Percentiles rank a stretch among this genome's conserved stretches.
These are phyloP conservation scores for Peromyscus nudipes DNA, from an alignment of 2,797 vertebrate species.

Conservation along the genomic window DNA sequence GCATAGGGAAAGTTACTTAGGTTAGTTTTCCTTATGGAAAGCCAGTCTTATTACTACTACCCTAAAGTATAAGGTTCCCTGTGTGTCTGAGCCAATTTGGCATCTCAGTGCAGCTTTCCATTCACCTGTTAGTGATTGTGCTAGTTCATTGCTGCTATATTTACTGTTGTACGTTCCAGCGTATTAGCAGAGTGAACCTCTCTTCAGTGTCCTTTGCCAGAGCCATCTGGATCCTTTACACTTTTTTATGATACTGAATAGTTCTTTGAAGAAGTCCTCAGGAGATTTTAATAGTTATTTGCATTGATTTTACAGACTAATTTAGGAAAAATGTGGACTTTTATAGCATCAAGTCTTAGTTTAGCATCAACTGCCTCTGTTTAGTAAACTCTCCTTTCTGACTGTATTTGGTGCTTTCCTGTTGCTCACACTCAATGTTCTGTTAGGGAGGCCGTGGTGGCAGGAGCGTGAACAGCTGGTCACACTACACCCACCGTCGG, in stretches of 20 bases:
- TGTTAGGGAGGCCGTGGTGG: not conserved
- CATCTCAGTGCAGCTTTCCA: not conserved
- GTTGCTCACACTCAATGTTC: not conserved
- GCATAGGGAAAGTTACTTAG: not conserved
- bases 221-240: not conserved
- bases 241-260: not conserved
- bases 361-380: not conserved
- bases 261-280: conserved; percentile 1
- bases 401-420: not conserved
- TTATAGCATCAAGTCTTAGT: not conserved
- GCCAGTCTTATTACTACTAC: not conserved
- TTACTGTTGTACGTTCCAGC: not conserved
- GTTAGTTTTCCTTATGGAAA: conserved; percentile 19
- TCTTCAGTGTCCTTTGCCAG: conserved; percentile 5
- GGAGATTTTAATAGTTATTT: not conserved
- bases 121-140: not conserved
- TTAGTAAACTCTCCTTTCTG: not conserved
- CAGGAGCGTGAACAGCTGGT: not conserved
- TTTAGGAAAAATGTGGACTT: conserved; percentile 26
- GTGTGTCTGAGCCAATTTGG: not conserved
- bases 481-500: too few relatives aligned
- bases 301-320: conserved; percentile 2
- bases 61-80: not conserved
- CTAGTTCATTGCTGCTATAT: not conserved
- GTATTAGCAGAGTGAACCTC: not conserved